phyloP scores from a whole-genome alignment of 30 jellyfish, hydroid and myxozoan species.

The Aurelia sp. region DNA sequence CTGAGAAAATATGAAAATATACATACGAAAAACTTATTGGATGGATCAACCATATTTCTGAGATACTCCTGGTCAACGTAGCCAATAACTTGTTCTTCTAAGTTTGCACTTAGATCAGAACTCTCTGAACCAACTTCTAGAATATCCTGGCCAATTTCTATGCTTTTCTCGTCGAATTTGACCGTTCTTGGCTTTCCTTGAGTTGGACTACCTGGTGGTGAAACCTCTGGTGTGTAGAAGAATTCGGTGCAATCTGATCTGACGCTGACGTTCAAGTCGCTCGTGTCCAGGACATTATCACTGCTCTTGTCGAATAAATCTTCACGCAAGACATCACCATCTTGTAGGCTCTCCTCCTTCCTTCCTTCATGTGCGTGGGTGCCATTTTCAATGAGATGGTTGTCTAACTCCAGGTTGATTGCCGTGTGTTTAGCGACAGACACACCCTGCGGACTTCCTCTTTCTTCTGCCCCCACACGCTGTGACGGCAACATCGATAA shows the following conservation, averaged over 20 bases:
- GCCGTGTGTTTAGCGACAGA: not conserved
- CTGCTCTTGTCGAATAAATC: conserved; percentile 1
- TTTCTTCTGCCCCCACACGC: too few species aligned
- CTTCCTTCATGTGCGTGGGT: not conserved
- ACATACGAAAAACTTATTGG: conserved; percentile 60
- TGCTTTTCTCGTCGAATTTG: conserved; percentile 50
- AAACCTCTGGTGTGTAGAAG: conserved; percentile 67
- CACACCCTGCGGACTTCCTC: too few species aligned
- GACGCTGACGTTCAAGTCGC: conserved; percentile 49
- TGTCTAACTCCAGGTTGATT: not conserved
- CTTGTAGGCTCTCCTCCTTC: not conserved
- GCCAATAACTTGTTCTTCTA: conserved; percentile 44
- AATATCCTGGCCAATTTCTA: conserved; percentile 53
- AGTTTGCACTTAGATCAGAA: not conserved
- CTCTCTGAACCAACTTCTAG: conserved; percentile 25
- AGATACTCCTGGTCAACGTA: conserved; percentile 58
- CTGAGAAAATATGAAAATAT: not conserved
- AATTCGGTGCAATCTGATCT: conserved; percentile 68
- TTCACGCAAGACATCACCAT: not conserved
- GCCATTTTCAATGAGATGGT: not conserved
- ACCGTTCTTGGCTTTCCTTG: conserved; percentile 24
- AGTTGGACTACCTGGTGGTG: conserved; percentile 26
- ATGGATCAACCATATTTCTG: conserved; percentile 60
- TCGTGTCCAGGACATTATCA: not conserved
- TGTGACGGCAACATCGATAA: too few species aligned